These are phyloP conservation scores for Myocastor coypus DNA, from an alignment of 2,113 vertebrate species.

Conservation along the genomic window DNA sequence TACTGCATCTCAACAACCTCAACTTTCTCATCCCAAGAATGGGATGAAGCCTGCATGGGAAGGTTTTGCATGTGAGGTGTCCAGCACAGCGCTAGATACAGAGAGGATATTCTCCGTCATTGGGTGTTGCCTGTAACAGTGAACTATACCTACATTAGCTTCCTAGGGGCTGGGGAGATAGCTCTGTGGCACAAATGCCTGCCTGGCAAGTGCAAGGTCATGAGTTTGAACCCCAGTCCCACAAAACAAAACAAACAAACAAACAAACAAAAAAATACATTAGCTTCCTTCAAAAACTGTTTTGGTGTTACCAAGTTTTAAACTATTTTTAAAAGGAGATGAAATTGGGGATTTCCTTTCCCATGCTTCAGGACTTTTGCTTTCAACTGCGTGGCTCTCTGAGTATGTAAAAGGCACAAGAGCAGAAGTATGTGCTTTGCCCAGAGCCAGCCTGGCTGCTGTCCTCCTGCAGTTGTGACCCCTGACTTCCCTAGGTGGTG, in stretches of 20 bases:
- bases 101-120: background rate
- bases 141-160: background rate
- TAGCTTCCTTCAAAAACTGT: background rate
- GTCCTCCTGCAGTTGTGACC: background rate
- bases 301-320: background rate
- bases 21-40: slow-evolving; percentile 35
- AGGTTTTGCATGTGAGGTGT: background rate
- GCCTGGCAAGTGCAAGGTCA: too few relatives aligned
- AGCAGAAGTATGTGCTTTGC: background rate
- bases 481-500: slow-evolving; percentile 7
- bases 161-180: too few relatives aligned
- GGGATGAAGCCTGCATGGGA: background rate
- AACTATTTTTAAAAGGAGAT: background rate
- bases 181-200: too few relatives aligned
- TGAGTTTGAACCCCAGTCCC: too few relatives aligned
- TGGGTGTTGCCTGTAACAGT: background rate
- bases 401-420: too few relatives aligned
- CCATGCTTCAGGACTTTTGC: background rate
- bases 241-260: too few relatives aligned
- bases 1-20: background rate
- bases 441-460: background rate
- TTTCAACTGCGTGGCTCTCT: background rate
- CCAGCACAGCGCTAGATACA: background rate
- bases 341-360: background rate
- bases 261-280: too few relatives aligned